phyloP scores from a whole-genome alignment of 1,140 invertebrate species.

The Dreissena rostriformis region DNA sequence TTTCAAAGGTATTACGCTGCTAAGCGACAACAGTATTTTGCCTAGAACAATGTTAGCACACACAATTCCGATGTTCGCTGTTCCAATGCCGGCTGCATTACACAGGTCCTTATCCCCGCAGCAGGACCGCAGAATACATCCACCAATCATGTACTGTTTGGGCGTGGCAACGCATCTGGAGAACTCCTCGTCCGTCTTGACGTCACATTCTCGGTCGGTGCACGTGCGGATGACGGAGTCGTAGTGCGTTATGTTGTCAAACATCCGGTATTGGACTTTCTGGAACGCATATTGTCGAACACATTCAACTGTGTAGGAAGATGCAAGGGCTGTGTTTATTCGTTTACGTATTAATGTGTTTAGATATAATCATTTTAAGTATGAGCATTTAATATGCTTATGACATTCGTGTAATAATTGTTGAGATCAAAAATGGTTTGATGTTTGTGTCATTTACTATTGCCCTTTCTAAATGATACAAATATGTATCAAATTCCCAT shows the following conservation, averaged over 20 bases:
- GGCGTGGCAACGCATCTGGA: constrained; percentile 27
- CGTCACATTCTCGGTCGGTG: constrained; percentile 2
- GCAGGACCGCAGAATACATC: constrained; percentile 27
- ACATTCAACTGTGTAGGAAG: too few species aligned
- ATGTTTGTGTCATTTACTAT: too few species aligned
- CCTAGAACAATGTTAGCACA: not conserved
- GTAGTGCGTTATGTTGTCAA: constrained; percentile 44
- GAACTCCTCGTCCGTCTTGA: constrained; percentile 15
- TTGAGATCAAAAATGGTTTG: too few species aligned
- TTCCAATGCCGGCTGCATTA: not conserved
- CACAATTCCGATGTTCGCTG: not conserved
- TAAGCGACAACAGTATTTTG: not conserved
- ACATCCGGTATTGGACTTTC: constrained; percentile 41
- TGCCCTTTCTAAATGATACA: too few species aligned
- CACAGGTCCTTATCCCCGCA: constrained; percentile 22
- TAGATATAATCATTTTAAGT: too few species aligned
- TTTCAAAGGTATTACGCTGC: too few species aligned
- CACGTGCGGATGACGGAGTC: constrained; percentile 34
- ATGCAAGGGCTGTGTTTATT: too few species aligned
- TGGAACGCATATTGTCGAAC: not conserved
- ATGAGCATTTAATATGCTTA: too few species aligned
- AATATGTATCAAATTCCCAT: too few species aligned
- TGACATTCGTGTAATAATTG: too few species aligned
- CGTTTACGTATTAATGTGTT: too few species aligned
- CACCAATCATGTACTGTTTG: constrained; percentile 39